Base-by-base conservation (phyloP, 2,113 vertebrate species). In the Nansenia antarctica region DNA sequence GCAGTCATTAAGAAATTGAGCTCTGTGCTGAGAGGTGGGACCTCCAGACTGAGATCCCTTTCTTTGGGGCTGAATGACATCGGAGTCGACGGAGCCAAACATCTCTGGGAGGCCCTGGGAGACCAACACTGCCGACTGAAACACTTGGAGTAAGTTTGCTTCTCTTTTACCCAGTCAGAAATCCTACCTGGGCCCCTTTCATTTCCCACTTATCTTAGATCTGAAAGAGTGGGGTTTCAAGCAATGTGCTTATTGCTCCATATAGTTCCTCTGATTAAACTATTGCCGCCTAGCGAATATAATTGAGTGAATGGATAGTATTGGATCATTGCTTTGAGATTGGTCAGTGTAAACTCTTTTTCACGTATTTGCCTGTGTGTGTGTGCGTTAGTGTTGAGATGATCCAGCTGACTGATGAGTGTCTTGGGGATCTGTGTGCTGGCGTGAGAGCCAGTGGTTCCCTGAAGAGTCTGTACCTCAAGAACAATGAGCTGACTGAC, bases 401-500 rank as follows among this genome's bases (percentile, higher is more conserved):
- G 86, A 77, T 81, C 0, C 2, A 1, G 0, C 32, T 91, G 76
- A 91, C 88, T 0, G 90, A 93, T 1, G 77, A 68, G 63, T 82
- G 82, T 9, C 59, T 87, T 4, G 67, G 74, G 35, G 86, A 90
- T 69, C 57, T 93, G 64, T 89, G 88, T 55, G 69, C 84, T 18
- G 85, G 86, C 0, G 5, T 92, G 20, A 75, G 59, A 65, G 66
- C 79, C 59, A 86, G 76, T 27, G 59, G 64, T 39, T 84, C 82
- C 32, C 65, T 92, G 72, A 86, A 70, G 60, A 78, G 7, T 9
- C 80, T 93, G 30, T 85, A 83, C 9, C 64, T 92, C 64, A 89
- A 82, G 12, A 91, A 91, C 86, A 92, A 92, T 76, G 3, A 0
- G 0, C 57, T 91, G 63, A 92, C 88, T 0, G 78, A 92, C 15